phyloP scores from a whole-genome alignment of 2,888 invertebrate species.

The Brenthis hecate region DNA sequence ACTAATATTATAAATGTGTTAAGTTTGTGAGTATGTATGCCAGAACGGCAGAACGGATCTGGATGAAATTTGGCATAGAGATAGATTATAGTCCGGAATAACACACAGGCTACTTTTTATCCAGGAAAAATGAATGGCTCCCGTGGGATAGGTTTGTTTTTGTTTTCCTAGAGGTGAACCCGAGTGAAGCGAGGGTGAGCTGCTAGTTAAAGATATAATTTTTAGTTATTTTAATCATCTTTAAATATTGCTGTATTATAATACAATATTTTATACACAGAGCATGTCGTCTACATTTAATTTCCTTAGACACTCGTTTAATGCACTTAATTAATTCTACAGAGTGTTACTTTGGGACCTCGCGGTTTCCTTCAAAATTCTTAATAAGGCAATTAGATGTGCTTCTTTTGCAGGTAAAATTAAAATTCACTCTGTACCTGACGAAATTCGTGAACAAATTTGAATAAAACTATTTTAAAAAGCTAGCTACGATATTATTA shows the following conservation, averaged over 20 bases:
- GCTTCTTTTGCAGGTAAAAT: conserved; percentile 35
- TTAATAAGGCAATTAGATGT: conserved; percentile 47
- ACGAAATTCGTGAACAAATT: conserved; percentile 10
- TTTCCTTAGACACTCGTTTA: conserved; percentile 48
- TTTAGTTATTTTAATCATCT: too few relatives aligned
- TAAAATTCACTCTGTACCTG: conserved; percentile 10
- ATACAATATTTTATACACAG: conserved; percentile 4
- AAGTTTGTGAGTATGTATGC: too few relatives aligned
- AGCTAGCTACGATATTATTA: conserved; percentile 7
- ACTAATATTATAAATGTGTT: too few relatives aligned
- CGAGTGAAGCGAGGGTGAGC: too few relatives aligned
- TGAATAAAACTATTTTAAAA: conserved; percentile 7
- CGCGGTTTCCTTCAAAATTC: conserved; percentile 46
- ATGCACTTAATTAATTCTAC: conserved; percentile 58
- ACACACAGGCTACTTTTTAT: too few relatives aligned
- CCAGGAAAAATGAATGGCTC: too few relatives aligned
- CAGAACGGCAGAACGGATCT: too few relatives aligned
- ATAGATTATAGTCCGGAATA: too few relatives aligned
- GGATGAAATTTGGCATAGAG: too few relatives aligned
- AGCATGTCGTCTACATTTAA: conserved; percentile 44
- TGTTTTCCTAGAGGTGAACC: too few relatives aligned
- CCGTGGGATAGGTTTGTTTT: too few relatives aligned
- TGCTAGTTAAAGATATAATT: too few relatives aligned
- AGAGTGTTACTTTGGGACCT: conserved; percentile 51
- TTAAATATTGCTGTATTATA: background rate